Evolutionary conservation across 2,797 vertebrate species (phyloP), one percentile per base, ranked within the genome.

Genomic region (Spinus olivaceus): DNA sequence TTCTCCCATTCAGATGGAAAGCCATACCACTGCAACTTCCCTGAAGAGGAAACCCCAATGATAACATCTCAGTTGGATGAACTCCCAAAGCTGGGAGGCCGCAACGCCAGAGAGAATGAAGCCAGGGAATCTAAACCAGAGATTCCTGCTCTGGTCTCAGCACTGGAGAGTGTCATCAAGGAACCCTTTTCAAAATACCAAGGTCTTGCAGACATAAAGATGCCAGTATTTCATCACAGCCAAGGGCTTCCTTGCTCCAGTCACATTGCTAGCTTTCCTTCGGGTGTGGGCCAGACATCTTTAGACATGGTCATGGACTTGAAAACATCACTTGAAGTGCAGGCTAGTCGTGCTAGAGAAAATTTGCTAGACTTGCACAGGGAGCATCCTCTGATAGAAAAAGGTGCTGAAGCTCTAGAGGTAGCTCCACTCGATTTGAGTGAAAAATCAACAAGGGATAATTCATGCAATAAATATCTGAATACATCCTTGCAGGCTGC

Each of bases 1-100:
- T 96, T 97, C 33, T 95, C 47, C 90, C 94, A 39, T 96, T 64
- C 96, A 99, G 99, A 98, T 97, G 97, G 97, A 97, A 98, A 98
- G 96, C 91, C 98, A 66, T 98, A 97, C 92, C 97, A 94, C 83
- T 98, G 98, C 97, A 98, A 97, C 96, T 98, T 98, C 80, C 96
- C 98, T 5, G 96, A 97, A 69, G 95, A 97, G 20, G 97, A 98
- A 60, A 94, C 94, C 3, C 96, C 97, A 4, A 76, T 97, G 46
- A 96, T 96, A 78, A 95, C 98, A 37, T 94, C 97, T 81, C 98
- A 98, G 8, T 93, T 98, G 74, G 98, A 97, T 95, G 97, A 97
- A 57, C 97, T 97, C 39, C 84, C 33, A 2, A 57, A 66, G 11
- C 89, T 77, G 8, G 94, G 95, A 81, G 69, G 47, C 44, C 8